Evolutionary conservation across 2,797 vertebrate genomes (phyloP).

Genomic region (Acanthiza pusilla): DNA sequence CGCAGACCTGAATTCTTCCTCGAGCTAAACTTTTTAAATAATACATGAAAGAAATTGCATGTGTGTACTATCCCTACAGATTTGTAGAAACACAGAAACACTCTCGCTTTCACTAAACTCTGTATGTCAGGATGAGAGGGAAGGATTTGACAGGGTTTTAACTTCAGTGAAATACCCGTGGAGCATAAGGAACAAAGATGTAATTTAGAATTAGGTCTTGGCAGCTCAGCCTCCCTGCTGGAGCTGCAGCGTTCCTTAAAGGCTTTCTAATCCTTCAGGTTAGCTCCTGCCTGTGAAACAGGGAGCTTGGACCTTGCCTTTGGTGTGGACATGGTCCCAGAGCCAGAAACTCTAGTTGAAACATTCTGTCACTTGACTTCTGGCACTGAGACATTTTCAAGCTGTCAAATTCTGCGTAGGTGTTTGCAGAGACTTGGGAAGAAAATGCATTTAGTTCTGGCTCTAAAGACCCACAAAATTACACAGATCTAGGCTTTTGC

Average conservation of each 20-base stretch:
- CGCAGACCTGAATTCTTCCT: slow-evolving; percentile 53
- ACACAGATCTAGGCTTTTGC: background rate
- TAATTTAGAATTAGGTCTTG: background rate
- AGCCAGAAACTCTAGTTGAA: background rate
- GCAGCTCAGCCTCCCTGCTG: background rate
- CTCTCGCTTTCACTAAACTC: background rate
- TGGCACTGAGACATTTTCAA: background rate
- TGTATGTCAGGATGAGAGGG: background rate
- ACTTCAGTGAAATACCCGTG: background rate
- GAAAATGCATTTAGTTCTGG: slow-evolving; percentile 21
- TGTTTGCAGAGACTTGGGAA: background rate
- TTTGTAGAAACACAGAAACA: background rate
- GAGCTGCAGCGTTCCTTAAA: background rate
- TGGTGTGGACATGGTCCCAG: background rate
- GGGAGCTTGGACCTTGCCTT: background rate
- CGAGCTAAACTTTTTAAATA: slow-evolving; percentile 33
- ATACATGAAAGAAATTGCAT: background rate
- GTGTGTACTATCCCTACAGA: background rate
- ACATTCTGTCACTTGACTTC: background rate
- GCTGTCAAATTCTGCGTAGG: background rate
- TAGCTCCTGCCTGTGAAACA: background rate
- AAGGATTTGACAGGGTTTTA: background rate
- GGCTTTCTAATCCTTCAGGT: background rate
- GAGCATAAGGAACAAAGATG: background rate
- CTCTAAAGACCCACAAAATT: background rate